Conservation (phyloP, 2,113 vertebrate genomes). For the Passer domesticus region DNA sequence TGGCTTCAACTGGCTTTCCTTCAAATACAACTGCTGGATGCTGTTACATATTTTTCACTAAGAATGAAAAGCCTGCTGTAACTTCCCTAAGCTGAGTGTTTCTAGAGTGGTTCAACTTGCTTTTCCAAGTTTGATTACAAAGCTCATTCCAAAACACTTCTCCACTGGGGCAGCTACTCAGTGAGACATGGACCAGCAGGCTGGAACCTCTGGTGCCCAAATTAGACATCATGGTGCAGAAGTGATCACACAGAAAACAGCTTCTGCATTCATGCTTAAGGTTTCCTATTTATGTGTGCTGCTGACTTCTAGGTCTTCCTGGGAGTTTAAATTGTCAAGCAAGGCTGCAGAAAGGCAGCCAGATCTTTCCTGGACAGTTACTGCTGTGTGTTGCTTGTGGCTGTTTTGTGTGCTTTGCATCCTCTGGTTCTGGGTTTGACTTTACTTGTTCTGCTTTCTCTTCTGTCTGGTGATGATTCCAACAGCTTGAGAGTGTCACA, state of each 20-base stretch:
- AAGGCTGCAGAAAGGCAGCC: neutral
- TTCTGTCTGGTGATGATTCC: neutral
- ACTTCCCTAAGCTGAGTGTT: neutral
- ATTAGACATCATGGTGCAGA: neutral
- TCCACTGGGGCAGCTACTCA: neutral
- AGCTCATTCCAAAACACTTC: neutral
- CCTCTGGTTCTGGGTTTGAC: neutral
- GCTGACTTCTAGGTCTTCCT: neutral
- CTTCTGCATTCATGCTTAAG: neutral
- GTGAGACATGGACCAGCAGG: neutral
- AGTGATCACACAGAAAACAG: neutral
- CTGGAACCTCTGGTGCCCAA: neutral
- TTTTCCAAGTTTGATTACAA: neutral
- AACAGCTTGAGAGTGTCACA: neutral
- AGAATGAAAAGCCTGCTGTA: neutral
- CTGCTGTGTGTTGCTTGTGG: neutral
- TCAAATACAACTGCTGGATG: neutral
- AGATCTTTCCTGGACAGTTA: neutral
- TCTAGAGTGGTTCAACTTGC: neutral
- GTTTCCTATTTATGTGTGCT: neutral
- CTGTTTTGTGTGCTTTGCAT: fast-evolving
- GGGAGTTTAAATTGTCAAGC: neutral
- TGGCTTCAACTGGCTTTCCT: neutral
- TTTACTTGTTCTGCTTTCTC: neutral
- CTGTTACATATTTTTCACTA: neutral